Evolutionary conservation across 2,797 vertebrate genomes (phyloP), one percentile per base, ranked within the genome.

Genomic region (Pipistrellus kuhlii): DNA sequence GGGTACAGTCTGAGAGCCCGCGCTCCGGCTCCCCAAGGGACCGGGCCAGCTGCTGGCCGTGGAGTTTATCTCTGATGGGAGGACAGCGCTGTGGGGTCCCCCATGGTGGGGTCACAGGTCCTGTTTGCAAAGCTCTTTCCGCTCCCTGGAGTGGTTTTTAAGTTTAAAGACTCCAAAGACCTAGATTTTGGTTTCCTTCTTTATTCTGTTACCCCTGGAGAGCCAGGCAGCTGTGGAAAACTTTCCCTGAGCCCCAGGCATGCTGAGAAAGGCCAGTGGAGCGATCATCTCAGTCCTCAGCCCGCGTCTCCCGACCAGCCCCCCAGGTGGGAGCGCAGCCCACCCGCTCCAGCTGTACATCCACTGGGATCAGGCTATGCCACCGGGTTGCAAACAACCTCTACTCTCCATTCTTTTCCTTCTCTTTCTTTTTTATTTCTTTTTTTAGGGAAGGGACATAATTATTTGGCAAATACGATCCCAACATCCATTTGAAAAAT

Each of bases 401-500:
- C 12, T 25, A 38, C 64, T 66, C 38, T 64, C 64, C 59, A 57
- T 44, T 77, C 6, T 15, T 53, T 10, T 5, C 35, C 3, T 13
- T 41, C 44, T 44, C 20, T 51, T 21, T 57, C 3, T 23, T 55
- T 44, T 44, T 44, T 11, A 1, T 44, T 32, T 21, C 46, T 5
- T 23, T 57, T 0, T 35, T 5, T 44, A 25, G 38, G 44, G 23
- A 12, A 57, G 38, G 35, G 3, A 66, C 20, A 44, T 85, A 69
- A 53, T 81, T 75, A 46, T 75, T 82, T 88, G 71, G 38, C 78
- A 87, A 84, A 35, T 71, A n/a, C 15, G 32, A 78, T 48, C 44
- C 41, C 84, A 84, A 30, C 10, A 62, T 46, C n/a, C n/a, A 53
- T 57, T 87, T 94, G 78, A 90, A 90, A 89, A 85, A 13, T 73